phyloP scores from a whole-genome alignment of 2,113 vertebrate species.

The Narcine bancroftii region DNA sequence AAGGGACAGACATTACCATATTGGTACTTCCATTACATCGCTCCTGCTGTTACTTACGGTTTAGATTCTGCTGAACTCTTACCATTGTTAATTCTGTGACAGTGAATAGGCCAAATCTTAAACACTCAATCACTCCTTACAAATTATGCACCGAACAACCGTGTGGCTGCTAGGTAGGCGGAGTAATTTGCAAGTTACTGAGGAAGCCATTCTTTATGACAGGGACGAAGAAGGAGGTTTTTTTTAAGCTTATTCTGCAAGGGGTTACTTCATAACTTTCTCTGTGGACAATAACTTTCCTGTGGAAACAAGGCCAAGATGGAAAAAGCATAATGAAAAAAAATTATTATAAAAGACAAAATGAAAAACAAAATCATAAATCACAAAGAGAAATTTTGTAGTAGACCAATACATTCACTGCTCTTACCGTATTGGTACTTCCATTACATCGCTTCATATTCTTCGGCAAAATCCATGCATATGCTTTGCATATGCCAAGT shows the following conservation, averaged over 20 bases:
- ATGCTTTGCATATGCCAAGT: neutral
- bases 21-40: neutral
- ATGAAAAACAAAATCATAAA: slow-evolving; percentile 11
- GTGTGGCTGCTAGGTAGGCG: neutral
- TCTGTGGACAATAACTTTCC: neutral
- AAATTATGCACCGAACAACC: neutral
- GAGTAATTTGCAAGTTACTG: neutral
- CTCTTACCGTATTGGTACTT: neutral
- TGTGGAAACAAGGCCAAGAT: neutral
- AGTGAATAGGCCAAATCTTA: neutral
- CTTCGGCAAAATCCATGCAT: neutral
- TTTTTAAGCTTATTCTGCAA: neutral
- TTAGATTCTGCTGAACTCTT: neutral
- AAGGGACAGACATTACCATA: neutral
- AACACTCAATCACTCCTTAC: neutral
- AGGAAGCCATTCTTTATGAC: neutral
- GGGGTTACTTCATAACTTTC: neutral
- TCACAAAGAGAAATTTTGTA: slow-evolving; percentile 2
- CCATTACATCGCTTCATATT: neutral
- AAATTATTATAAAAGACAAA: neutral
- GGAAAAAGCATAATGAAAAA: neutral
- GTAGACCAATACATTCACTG: slow-evolving; percentile 18
- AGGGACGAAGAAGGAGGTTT: neutral
- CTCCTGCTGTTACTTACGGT: neutral
- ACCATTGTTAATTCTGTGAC: neutral